A percentile compares a stretch with the other conserved stretches of the same genome.
phyloP scores from a whole-genome alignment of 1,140 invertebrate genomes.

The Battus philenor region DNA sequence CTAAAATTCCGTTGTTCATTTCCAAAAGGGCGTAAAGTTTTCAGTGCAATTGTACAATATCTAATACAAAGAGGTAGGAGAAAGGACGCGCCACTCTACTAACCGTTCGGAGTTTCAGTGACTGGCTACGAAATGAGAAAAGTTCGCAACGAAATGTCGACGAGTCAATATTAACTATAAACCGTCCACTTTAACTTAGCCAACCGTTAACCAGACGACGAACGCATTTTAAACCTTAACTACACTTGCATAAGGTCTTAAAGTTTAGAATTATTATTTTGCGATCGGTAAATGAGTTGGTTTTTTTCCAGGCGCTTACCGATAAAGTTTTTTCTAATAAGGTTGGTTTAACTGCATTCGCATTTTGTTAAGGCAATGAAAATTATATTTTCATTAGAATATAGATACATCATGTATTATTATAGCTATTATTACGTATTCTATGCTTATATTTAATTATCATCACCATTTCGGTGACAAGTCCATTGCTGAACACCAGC shows the following conservation, averaged over 20 bases:
- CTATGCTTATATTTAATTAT: no score
- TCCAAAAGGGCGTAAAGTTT: no score
- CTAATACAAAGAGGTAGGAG: slow-evolving; percentile 28
- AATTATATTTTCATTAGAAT: slow-evolving; percentile 9
- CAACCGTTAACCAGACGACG: not conserved
- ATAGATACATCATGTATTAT: not conserved
- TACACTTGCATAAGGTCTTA: slow-evolving; percentile 4
- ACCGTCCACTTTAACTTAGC: slow-evolving; percentile 30
- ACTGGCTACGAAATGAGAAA: slow-evolving; percentile 63
- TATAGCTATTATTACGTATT: no score
- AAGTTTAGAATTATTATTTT: slow-evolving; percentile 11
- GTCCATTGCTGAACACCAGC: no score
- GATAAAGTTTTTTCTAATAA: slow-evolving; percentile 62
- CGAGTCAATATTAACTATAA: slow-evolving; percentile 66
- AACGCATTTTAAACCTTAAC: slow-evolving; percentile 20
- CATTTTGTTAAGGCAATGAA: slow-evolving; percentile 17
- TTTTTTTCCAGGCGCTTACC: slow-evolving; percentile 35
- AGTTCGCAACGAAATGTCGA: slow-evolving; percentile 62
- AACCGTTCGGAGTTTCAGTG: slow-evolving; percentile 33
- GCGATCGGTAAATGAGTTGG: slow-evolving; percentile 14
- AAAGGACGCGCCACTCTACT: slow-evolving; percentile 27
- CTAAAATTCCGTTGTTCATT: no score
- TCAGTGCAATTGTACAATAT: slow-evolving; percentile 21
- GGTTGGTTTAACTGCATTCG: slow-evolving; percentile 25
- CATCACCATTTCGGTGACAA: no score